Evolutionary conservation across 2,888 invertebrate genomes (phyloP).

Genomic region (Xestoiulus laeticollis): DNA sequence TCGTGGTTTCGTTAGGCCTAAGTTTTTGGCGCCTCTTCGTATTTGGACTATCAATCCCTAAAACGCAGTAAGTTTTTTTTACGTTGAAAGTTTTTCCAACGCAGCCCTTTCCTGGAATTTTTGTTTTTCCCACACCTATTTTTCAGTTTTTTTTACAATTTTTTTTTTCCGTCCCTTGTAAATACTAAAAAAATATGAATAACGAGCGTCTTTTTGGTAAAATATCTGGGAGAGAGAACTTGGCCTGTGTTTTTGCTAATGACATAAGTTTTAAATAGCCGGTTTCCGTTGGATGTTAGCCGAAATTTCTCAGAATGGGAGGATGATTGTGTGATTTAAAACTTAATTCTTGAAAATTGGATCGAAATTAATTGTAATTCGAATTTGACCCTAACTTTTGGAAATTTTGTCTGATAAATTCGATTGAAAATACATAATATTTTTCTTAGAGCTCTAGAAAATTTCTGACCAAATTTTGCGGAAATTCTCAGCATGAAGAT

Average conservation of each 20-base stretch:
- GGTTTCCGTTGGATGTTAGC: background rate
- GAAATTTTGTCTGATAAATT: background rate
- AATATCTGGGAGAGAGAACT: background rate
- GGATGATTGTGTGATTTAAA: background rate
- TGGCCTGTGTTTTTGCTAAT: background rate
- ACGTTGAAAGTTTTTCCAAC: background rate
- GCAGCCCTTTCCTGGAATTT: background rate
- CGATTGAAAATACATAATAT: too few species aligned
- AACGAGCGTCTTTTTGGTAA: background rate
- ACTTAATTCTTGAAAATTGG: background rate
- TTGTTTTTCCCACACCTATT: background rate
- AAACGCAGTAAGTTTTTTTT: conserved; percentile 23
- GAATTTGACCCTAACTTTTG: background rate
- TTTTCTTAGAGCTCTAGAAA: too few species aligned
- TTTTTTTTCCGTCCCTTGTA: background rate
- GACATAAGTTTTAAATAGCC: background rate
- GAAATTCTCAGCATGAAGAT: too few species aligned
- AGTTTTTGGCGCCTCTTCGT: background rate
- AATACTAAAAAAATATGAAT: background rate
- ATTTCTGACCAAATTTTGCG: too few species aligned
- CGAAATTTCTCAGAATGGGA: background rate
- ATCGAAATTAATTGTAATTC: too few species aligned
- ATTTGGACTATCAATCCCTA: background rate
- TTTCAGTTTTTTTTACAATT: background rate
- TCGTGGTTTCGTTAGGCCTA: background rate